phyloP scores from a whole-genome alignment of 2,888 invertebrate genomes.

The Ypsolopha scabrella region DNA sequence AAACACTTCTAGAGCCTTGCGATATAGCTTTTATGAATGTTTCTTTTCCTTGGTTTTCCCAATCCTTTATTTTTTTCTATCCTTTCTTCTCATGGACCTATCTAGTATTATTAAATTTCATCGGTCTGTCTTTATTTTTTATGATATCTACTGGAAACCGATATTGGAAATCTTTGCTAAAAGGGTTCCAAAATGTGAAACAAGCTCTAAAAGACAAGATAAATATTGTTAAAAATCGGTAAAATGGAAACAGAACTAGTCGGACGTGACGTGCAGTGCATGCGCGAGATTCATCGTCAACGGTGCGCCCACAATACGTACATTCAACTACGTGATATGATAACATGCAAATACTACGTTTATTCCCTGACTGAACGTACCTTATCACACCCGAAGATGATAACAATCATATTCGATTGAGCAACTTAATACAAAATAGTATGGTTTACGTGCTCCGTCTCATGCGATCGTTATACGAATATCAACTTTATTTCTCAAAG shows the following conservation, averaged over 20 bases:
- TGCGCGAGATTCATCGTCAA: background rate
- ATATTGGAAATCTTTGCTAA: too few species aligned
- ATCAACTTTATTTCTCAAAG: background rate
- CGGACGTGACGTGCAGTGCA: background rate
- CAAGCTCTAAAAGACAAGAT: too few species aligned
- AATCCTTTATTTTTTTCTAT: too few species aligned
- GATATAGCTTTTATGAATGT: too few species aligned
- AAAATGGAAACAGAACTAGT: background rate
- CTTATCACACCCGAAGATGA: conserved; percentile 32
- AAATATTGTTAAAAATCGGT: too few species aligned
- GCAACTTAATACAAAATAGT: conserved; percentile 32
- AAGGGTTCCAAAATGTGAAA: too few species aligned
- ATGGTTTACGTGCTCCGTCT: conserved; percentile 21
- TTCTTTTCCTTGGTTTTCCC: too few species aligned
- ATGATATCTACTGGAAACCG: too few species aligned
- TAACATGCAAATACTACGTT: conserved; percentile 15
- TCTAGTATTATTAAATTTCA: too few species aligned
- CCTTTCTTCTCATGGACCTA: too few species aligned
- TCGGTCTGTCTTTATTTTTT: too few species aligned
- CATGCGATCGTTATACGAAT: conserved; percentile 20
- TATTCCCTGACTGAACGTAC: conserved; percentile 5
- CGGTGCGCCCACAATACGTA: background rate
- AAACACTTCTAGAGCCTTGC: too few species aligned
- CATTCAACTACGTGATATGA: conserved; percentile 24
- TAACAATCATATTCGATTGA: conserved; percentile 35